Conservation (phyloP, 2,113 vertebrate species). For the Nothobranchius kuhntae region DNA sequence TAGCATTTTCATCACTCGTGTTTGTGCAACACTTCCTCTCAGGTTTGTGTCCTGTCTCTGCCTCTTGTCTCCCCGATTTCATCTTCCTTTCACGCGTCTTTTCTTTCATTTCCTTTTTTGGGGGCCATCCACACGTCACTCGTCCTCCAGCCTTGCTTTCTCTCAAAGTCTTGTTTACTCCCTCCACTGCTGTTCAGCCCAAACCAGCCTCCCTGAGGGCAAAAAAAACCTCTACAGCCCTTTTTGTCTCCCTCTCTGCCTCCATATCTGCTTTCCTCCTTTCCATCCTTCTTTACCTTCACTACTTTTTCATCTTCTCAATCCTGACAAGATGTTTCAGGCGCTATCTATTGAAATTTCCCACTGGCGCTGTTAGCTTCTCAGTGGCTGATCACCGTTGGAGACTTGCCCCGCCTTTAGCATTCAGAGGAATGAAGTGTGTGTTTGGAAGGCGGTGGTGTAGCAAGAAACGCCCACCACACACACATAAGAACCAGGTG, state of each 20-base stretch:
- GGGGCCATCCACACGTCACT: background rate
- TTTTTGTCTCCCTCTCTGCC: conserved; percentile 64
- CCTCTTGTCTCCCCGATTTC: conserved; percentile 6
- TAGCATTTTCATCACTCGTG: conserved; percentile 62
- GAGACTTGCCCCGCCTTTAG: conserved; percentile 38
- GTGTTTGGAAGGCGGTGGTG: background rate
- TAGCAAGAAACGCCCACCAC: conserved; percentile 5
- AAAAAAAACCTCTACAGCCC: conserved; percentile 57
- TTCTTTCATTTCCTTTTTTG: conserved; percentile 7
- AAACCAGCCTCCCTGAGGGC: conserved; percentile 58
- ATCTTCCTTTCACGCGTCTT: conserved; percentile 30
- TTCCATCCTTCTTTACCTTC: conserved; percentile 42
- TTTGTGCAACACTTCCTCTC: conserved; percentile 59
- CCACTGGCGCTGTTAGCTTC: conserved; percentile 55
- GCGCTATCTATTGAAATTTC: conserved; percentile 58
- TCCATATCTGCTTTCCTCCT: conserved; percentile 53
- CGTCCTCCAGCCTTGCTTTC: conserved; percentile 28
- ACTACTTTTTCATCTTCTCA: conserved; percentile 40
- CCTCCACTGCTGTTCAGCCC: conserved; percentile 56
- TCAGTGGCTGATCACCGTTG: conserved; percentile 43
- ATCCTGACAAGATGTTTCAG: conserved; percentile 57
- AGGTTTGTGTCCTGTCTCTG: conserved; percentile 17
- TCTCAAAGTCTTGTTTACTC: conserved; percentile 65
- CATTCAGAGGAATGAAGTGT: conserved; percentile 13
- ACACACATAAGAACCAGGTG: background rate